Evolutionary conservation across 1,140 invertebrate genomes (phyloP).

Genomic region (Anastatus disparis): DNA sequence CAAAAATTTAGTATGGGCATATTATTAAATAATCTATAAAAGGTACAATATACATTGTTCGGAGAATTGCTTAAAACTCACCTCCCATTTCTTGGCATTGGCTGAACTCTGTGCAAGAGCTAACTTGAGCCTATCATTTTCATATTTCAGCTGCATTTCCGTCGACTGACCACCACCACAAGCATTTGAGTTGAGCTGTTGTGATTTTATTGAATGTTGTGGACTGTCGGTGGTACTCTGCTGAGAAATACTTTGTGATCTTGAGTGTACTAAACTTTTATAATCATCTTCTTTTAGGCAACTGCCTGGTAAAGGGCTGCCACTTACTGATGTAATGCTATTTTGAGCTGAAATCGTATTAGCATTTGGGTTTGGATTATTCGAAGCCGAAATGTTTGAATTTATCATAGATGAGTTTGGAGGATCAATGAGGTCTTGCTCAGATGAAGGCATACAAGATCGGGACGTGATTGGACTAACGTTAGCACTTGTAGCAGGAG

Average conservation of each 20-base stretch:
- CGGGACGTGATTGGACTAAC: conserved; percentile 83
- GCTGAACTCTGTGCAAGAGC: conserved; percentile 95
- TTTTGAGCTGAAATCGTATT: conserved; percentile 65
- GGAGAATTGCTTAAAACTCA: no score
- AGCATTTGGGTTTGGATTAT: conserved; percentile 62
- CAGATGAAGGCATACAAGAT: conserved; percentile 67
- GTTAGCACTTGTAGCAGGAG: conserved; percentile 85
- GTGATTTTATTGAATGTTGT: conserved; percentile 62
- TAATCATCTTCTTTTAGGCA: conserved; percentile 62
- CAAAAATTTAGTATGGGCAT: background rate
- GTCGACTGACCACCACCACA: conserved; percentile 59
- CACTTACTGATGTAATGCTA: conserved; percentile 64
- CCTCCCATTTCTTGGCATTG: conserved; percentile 98
- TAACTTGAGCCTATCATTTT: conserved; percentile 95
- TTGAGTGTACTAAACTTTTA: conserved; percentile 63
- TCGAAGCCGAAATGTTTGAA: conserved; percentile 63
- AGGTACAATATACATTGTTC: background rate
- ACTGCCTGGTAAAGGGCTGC: conserved; percentile 62
- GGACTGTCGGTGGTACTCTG: conserved; percentile 65
- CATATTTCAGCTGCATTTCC: conserved; percentile 94
- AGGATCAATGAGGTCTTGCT: conserved; percentile 67
- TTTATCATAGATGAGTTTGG: conserved; percentile 67
- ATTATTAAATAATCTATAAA: conserved; percentile 15
- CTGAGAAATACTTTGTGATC: conserved; percentile 64
- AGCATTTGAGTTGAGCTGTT: conserved; percentile 39